Percentiles rank a stretch among this genome's conserved stretches.
Evolutionary conservation across 1,140 invertebrate species (phyloP).

Genomic region (Helicoverpa armigera): DNA sequence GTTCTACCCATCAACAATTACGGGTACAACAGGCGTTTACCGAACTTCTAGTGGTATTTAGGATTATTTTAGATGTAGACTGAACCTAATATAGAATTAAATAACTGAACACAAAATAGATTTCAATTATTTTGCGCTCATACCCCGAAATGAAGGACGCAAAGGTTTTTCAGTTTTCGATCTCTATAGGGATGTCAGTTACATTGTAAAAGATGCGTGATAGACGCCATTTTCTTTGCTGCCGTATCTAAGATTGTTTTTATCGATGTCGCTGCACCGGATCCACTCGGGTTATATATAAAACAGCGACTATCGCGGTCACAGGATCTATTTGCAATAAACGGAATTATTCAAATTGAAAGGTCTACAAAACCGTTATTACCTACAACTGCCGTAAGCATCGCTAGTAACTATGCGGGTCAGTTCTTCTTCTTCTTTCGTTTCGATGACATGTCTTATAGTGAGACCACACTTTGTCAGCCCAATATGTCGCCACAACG

Average conservation of each 20-base stretch:
- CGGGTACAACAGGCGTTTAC: conserved; percentile 66
- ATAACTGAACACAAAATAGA: background rate
- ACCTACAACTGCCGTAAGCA: no score
- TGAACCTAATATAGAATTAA: conserved; percentile 6
- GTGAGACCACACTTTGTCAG: no score
- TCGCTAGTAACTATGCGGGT: no score
- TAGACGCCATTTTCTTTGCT: background rate
- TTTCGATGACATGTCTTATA: no score
- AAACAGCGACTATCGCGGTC: no score
- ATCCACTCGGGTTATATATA: no score
- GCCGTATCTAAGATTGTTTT: background rate
- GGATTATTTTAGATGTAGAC: background rate
- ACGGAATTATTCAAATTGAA: no score
- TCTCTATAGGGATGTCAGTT: background rate
- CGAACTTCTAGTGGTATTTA: conserved; percentile 54
- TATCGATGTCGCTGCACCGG: no score
- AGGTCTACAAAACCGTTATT: no score
- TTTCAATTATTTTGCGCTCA: background rate
- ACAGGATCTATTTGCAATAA: no score
- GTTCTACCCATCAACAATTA: conserved; percentile 54
- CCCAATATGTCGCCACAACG: no score
- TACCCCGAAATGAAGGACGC: background rate
- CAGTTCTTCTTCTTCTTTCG: no score
- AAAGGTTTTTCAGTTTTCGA: background rate
- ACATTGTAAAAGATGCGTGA: background rate